A percentile compares a stretch with the other conserved stretches of the same genome.
phyloP scores from a whole-genome alignment of 2,888 invertebrate species.

The Oxystoma pomonae region DNA sequence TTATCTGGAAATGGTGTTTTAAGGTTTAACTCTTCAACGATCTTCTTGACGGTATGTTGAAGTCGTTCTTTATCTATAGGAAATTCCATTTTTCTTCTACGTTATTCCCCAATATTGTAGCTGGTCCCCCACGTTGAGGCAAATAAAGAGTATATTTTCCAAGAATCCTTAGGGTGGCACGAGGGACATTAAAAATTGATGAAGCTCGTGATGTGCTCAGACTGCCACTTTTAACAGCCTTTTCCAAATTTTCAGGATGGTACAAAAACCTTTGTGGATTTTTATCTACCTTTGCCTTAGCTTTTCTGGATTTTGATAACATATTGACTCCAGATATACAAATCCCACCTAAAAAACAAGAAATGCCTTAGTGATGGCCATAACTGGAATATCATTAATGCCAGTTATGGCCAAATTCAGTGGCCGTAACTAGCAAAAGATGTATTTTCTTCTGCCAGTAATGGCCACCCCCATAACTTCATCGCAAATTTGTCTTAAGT shows the following conservation, averaged over 20 bases:
- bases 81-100: conserved; percentile 1
- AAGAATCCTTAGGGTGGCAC: conserved; percentile 2
- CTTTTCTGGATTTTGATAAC: not conserved
- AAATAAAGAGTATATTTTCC: not conserved
- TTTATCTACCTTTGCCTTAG: not conserved
- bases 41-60: not conserved
- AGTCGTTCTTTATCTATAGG: conserved; percentile 4
- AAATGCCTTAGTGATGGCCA: too few relatives aligned
- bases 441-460: too few relatives aligned
- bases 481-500: too few relatives aligned
- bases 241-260: not conserved
- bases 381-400: too few relatives aligned
- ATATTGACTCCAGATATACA: too few relatives aligned
- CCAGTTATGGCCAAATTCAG: too few relatives aligned
- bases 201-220: not conserved
- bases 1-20: conserved; percentile 8
- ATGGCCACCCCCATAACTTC: too few relatives aligned
- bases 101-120: not conserved
- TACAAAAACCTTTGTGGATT: not conserved
- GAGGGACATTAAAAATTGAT: conserved; percentile 1
- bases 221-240: not conserved
- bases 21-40: not conserved
- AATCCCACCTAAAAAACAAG: too few relatives aligned
- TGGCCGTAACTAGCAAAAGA: too few relatives aligned
- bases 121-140: not conserved